Evolutionary conservation across 2,888 invertebrate genomes (phyloP).

Genomic region (Eulithis testata): DNA sequence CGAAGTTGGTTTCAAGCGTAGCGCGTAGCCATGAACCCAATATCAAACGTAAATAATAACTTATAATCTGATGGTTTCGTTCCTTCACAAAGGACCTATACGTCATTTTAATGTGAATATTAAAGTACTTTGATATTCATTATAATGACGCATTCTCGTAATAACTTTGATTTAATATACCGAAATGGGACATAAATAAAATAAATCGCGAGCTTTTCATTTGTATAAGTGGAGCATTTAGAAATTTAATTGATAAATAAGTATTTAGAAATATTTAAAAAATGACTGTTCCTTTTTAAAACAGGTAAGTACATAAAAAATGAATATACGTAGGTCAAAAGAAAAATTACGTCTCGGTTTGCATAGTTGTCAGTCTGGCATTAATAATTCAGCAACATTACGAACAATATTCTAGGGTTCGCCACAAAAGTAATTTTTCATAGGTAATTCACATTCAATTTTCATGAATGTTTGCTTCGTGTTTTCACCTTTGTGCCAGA

Average conservation of each 20-base stretch:
- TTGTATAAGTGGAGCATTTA: conserved; percentile 22
- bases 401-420: neutral
- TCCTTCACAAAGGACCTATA: conserved; percentile 3
- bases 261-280: neutral
- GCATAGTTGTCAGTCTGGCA: neutral
- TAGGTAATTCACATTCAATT: neutral
- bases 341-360: too few species aligned
- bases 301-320: too few species aligned
- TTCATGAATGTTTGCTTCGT: neutral
- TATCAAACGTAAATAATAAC: neutral
- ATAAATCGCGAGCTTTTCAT: conserved; percentile 29
- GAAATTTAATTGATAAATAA: conserved; percentile 22
- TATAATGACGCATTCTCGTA: conserved; percentile 3
- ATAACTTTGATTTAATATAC: conserved; percentile 34
- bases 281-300: too few species aligned
- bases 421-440: neutral
- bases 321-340: too few species aligned
- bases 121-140: conserved; percentile 3
- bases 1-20: conserved; percentile 21
- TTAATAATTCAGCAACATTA: neutral
- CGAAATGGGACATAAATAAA: conserved; percentile 28
- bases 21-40: neutral
- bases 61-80: neutral
- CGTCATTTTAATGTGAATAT: neutral
- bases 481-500: conserved; percentile 1